phyloP scores from a whole-genome alignment of 1,140 invertebrate genomes.

The Chionoecetes opilio region DNA sequence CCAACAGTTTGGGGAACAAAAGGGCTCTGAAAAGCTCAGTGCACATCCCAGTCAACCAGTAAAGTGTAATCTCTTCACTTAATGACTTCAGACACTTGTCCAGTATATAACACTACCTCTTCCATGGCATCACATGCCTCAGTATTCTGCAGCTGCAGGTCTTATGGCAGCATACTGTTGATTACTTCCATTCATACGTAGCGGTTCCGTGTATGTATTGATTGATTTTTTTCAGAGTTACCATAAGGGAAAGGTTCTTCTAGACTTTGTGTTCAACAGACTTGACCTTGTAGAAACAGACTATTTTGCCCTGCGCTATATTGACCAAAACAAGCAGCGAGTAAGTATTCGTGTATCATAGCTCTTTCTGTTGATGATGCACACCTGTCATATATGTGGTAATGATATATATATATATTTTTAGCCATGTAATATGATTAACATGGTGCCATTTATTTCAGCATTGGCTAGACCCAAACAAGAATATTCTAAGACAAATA shows the following conservation, averaged over 20 bases:
- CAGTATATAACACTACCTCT: no score
- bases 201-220: neutral
- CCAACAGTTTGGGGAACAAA: no score
- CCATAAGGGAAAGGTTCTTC: slow-evolving; percentile 95
- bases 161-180: neutral
- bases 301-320: slow-evolving; percentile 98
- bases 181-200: neutral
- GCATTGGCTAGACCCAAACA: slow-evolving; percentile 98
- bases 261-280: slow-evolving; percentile 97
- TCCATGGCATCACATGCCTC: no score
- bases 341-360: slow-evolving; percentile 86
- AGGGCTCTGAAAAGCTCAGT: no score
- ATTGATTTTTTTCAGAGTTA: slow-evolving; percentile 88
- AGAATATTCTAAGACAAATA: slow-evolving; percentile 96
- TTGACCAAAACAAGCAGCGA: slow-evolving; percentile 95
- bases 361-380: neutral
- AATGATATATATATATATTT: neutral
- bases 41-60: no score
- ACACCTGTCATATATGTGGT: neutral
- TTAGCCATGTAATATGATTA: neutral
- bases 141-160: no score
- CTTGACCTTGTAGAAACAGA: slow-evolving; percentile 97
- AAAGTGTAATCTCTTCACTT: no score
- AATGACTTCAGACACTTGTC: no score
- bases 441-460: slow-evolving; percentile 86